Evolutionary conservation across 2,797 vertebrate species (phyloP).

Genomic region (Garrulus glandarius): DNA sequence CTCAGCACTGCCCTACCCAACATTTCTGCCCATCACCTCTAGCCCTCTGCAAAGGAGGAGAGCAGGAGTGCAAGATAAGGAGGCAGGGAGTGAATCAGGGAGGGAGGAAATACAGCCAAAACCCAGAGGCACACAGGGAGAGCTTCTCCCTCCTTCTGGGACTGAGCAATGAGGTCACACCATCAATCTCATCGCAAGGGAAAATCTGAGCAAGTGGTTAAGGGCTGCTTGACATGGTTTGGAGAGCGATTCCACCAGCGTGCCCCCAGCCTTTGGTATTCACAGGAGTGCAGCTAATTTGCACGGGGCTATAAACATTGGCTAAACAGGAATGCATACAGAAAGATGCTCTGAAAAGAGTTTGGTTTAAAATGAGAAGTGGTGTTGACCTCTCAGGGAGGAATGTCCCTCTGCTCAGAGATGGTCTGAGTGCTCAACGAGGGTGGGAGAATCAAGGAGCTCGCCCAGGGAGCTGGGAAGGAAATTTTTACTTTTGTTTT

Average conservation of each 20-base stretch:
- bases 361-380: not conserved
- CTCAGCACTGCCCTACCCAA: not conserved
- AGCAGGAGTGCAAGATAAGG: accelerated
- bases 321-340: not conserved
- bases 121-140: not conserved
- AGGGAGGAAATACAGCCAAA: accelerated
- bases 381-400: not conserved
- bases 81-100: not conserved
- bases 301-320: not conserved
- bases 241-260: not conserved
- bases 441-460: not conserved
- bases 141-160: not conserved
- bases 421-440: not conserved
- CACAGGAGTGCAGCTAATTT: not conserved
- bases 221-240: not conserved
- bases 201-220: not conserved
- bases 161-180: not conserved
- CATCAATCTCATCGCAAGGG: not conserved
- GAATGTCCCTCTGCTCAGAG: not conserved
- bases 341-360: not conserved
- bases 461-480: not conserved
- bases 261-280: not conserved
- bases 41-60: not conserved
- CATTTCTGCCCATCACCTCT: not conserved
- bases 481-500: not conserved